phyloP scores from a whole-genome alignment of 2,113 vertebrate genomes.

The Hypanus sabinus region DNA sequence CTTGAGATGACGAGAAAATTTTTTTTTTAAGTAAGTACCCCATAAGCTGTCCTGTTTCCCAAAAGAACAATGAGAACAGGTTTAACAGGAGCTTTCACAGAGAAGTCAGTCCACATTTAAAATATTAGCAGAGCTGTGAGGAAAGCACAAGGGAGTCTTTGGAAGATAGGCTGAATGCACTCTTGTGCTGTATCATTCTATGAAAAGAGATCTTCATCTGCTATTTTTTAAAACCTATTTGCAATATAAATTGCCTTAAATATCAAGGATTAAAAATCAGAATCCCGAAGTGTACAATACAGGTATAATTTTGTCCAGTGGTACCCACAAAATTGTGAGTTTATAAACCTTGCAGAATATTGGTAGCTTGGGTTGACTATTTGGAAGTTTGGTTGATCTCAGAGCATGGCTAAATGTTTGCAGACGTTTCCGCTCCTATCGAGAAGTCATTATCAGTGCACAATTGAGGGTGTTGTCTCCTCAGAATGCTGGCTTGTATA shows the following conservation, averaged over 20 bases:
- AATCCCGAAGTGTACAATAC: background rate
- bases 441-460: too few species aligned
- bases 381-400: too few species aligned
- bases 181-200: background rate
- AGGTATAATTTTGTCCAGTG: background rate
- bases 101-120: background rate
- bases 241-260: background rate
- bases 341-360: background rate
- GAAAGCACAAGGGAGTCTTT: background rate
- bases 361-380: too few species aligned
- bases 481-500: too few species aligned
- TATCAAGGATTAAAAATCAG: background rate
- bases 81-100: background rate
- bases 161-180: background rate
- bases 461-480: too few species aligned
- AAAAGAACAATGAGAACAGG: background rate
- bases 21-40: too few species aligned
- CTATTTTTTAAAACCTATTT: background rate
- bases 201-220: background rate
- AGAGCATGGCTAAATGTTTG: too few species aligned
- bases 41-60: background rate
- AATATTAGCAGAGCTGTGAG: background rate
- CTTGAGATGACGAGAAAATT: background rate
- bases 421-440: too few species aligned
- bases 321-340: background rate